Percentiles rank a stretch among this genome's conserved stretches.
Conservation (phyloP, 2,113 vertebrate species). For the Gambusia affinis region DNA sequence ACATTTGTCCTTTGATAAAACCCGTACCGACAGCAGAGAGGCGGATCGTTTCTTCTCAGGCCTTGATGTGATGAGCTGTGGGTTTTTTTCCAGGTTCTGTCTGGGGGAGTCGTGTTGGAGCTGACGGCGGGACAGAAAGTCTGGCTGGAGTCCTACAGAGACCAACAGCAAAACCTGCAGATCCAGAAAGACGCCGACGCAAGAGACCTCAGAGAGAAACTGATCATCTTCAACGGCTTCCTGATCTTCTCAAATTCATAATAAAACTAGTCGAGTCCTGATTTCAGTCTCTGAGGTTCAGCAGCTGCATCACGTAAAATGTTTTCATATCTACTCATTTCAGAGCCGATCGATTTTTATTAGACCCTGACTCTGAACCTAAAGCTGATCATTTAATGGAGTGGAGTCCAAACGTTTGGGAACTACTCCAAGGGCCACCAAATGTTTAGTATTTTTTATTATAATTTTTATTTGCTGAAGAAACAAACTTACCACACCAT, state of each 20-base stretch:
- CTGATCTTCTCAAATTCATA: conserved; percentile 32
- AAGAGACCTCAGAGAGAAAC: neutral
- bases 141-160: conserved; percentile 52
- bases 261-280: neutral
- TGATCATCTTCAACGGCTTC: conserved; percentile 66
- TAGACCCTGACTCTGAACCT: neutral
- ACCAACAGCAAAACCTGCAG: neutral
- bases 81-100: conserved; percentile 50
- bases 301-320: neutral
- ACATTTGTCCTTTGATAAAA: no score
- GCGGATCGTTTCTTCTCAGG: no score
- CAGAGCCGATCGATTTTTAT: no score
- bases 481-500: no score
- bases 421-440: no score
- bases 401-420: no score
- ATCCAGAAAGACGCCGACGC: accelerated
- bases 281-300: neutral
- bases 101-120: conserved; percentile 51
- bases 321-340: neutral
- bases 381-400: neutral
- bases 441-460: no score
- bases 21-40: neutral
- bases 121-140: conserved; percentile 17
- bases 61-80: neutral
- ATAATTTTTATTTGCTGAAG: no score